These are phyloP conservation scores for Teleogryllus occipitalis DNA, from an alignment of 1,140 invertebrate species.

Conservation along the genomic window DNA sequence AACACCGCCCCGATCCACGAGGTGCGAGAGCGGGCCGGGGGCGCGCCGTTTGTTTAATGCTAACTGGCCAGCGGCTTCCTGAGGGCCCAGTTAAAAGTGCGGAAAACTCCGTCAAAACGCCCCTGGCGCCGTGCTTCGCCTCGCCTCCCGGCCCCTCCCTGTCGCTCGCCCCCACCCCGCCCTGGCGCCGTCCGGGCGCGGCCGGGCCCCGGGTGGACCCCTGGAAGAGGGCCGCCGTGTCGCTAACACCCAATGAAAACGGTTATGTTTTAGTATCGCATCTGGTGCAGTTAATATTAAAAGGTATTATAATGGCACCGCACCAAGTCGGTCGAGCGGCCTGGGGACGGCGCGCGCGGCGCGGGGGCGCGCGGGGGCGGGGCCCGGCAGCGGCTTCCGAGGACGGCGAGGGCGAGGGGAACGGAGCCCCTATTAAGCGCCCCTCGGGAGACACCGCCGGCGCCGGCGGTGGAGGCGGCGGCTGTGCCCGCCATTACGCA, in stretches of 20 bases:
- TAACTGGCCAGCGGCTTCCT: background rate
- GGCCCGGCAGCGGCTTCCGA: too few relatives aligned
- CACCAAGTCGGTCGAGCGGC: background rate
- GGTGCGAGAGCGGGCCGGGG: background rate
- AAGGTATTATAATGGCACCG: background rate
- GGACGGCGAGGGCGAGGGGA: too few relatives aligned
- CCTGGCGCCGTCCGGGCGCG: too few relatives aligned
- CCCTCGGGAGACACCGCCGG: background rate
- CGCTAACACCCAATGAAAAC: slow-evolving; percentile 1
- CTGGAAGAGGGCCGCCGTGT: background rate
- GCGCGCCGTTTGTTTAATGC: background rate
- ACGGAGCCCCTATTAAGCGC: background rate
- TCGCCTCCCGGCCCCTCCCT: too few relatives aligned
- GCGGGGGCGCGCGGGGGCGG: too few relatives aligned
- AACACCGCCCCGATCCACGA: background rate
- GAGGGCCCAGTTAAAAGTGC: background rate
- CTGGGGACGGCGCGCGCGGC: too few relatives aligned
- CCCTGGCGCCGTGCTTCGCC: too few relatives aligned
- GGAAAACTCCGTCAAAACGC: background rate
- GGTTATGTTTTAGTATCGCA: slow-evolving; percentile 4
- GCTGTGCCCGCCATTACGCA: background rate
- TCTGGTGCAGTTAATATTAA: slow-evolving; percentile 1
- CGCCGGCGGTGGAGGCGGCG: too few relatives aligned
- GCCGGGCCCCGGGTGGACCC: too few relatives aligned
- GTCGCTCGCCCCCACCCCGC: too few relatives aligned